Conservation (phyloP, 2,797 vertebrate species). For the Erethizon dorsatum region DNA sequence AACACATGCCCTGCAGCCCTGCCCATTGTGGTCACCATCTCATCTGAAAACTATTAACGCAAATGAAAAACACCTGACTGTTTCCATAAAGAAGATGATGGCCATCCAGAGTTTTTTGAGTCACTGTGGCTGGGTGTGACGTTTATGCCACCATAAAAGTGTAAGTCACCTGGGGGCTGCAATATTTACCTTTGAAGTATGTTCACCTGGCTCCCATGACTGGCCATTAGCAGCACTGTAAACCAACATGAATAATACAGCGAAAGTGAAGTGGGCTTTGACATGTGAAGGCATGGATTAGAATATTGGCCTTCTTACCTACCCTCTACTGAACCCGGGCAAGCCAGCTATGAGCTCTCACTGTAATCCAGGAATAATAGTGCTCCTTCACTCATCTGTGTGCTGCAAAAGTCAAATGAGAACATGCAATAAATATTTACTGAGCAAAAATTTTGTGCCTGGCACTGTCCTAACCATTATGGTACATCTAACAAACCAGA, state of each 20-base stretch:
- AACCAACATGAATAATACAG: background rate
- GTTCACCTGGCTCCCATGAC: background rate
- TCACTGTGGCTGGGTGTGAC: background rate
- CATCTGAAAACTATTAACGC: background rate
- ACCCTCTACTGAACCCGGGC: background rate
- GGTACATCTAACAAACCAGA: background rate
- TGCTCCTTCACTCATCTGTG: background rate
- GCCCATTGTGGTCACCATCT: background rate
- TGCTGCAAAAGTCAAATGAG: slow-evolving; percentile 3
- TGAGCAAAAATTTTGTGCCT: background rate
- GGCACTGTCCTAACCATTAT: background rate
- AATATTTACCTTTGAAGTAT: background rate
- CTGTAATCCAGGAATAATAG: background rate
- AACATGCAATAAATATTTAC: background rate
- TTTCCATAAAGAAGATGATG: background rate
- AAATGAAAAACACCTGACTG: background rate
- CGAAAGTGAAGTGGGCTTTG: background rate
- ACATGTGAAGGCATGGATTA: background rate
- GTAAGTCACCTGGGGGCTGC: background rate
- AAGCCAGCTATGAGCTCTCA: background rate
- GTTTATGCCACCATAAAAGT: background rate
- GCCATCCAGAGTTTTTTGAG: background rate
- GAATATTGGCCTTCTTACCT: background rate
- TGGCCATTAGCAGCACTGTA: background rate
- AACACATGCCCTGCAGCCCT: background rate